These are phyloP conservation scores for Dendrocincla fuliginosa DNA, from an alignment of 2,797 vertebrate species.

Conservation along the genomic window DNA sequence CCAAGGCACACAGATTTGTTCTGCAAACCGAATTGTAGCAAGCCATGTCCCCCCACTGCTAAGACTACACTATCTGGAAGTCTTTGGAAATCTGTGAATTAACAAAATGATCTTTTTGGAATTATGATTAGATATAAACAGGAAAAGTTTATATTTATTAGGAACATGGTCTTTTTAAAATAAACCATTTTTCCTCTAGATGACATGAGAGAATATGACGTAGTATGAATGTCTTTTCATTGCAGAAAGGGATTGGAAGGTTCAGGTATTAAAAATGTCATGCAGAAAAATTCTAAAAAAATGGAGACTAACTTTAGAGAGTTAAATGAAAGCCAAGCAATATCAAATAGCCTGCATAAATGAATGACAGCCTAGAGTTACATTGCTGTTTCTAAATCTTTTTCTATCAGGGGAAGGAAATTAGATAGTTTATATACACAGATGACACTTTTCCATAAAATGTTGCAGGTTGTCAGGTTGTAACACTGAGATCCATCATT, in stretches of 20 bases:
- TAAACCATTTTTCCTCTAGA: not conserved
- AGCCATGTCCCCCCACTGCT: fast-evolving
- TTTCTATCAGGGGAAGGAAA: not conserved
- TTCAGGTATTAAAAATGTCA: not conserved
- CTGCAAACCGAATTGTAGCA: not conserved
- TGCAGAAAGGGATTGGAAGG: not conserved
- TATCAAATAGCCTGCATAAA: not conserved
- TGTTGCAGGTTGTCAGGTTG: not conserved
- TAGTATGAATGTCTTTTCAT: not conserved
- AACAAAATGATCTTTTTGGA: not conserved
- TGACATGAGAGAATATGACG: not conserved
- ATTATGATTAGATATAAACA: not conserved
- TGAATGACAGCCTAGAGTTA: not conserved
- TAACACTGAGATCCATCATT: not conserved
- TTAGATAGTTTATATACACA: not conserved
- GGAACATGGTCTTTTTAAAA: not conserved
- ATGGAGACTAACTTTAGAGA: not conserved
- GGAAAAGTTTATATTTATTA: not conserved
- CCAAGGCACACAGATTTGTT: not conserved
- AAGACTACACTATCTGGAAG: not conserved
- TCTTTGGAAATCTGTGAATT: not conserved
- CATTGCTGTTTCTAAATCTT: not conserved
- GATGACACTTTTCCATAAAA: not conserved
- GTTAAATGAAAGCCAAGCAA: not conserved
- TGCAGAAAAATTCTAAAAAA: not conserved